Evolutionary conservation across 2,797 vertebrate species (phyloP).

Genomic region (Ceryle rudis): DNA sequence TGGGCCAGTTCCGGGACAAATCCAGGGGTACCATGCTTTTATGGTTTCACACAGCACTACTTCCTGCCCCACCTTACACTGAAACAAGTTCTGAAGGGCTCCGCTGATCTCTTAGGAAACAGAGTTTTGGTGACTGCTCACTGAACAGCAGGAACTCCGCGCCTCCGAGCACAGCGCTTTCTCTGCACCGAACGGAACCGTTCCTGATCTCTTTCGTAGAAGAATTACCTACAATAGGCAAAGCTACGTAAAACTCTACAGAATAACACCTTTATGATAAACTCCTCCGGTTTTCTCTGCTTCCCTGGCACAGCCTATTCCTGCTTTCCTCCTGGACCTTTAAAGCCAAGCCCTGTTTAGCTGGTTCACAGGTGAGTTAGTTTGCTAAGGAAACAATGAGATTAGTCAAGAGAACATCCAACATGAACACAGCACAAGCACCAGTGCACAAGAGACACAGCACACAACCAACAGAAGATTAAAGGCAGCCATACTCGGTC

Average conservation of each 20-base stretch:
- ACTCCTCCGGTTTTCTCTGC: neutral
- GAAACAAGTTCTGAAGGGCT: neutral
- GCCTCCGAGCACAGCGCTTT: neutral
- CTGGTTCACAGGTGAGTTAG: neutral
- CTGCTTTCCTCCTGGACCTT: neutral
- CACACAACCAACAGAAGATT: slow-evolving; percentile 81
- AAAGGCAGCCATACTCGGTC: slow-evolving; percentile 95
- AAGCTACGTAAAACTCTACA: neutral
- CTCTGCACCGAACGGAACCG: neutral
- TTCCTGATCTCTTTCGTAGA: rapidly evolving
- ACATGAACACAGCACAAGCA: slow-evolving; percentile 82
- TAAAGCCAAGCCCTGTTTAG: neutral
- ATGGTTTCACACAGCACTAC: neutral
- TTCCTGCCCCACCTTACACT: neutral
- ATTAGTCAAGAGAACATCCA: slow-evolving; percentile 64
- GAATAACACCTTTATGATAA: rapidly evolving
- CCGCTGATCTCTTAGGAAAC: neutral
- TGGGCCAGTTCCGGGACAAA: neutral
- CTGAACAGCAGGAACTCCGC: neutral
- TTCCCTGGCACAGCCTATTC: neutral
- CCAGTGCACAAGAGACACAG: slow-evolving; percentile 72
- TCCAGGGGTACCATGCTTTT: neutral
- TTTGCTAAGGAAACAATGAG: slow-evolving; percentile 31
- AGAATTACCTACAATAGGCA: rapidly evolving
- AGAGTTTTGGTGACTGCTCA: neutral